Base-by-base conservation (phyloP, 1,140 invertebrate genomes). In the Brachionus plicatilis region DNA sequence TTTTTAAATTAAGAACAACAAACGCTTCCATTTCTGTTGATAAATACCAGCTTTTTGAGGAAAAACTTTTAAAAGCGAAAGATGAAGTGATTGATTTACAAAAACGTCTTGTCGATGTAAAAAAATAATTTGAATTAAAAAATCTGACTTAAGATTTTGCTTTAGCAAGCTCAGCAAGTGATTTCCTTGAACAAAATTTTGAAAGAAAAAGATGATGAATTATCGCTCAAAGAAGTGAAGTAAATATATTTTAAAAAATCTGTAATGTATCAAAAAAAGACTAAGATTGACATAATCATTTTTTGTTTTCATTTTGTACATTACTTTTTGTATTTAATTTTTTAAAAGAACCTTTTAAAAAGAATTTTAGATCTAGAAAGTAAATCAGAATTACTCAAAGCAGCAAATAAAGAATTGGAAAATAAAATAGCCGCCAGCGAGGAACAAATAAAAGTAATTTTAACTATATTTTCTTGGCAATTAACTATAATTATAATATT, bases 171-270 rank as follows among this genome's bases (percentile, higher is more conserved):
- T 0, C 95, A 97, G 88, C 93, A 95, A 90, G 94, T 98, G 84
- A 94, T 97, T 66, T 95, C 95, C 89, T 90, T 98, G 2, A 96
- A 95, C 91, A 92, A 93, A 85, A 93, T 93, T 89, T 89, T 97
- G 20, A 94, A 95, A 90, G 94, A 96, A 86, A 93, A 94, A 87
- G 94, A 95, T 86, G 94, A 94, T 88, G 91, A 93, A 85, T 86
- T 95, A 66, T 90, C 92, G 37, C 87, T 89, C 20, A 94, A 93
- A 90, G 94, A 95, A 90, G 86, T 92, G 29, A 93, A 92, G 95
- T 95, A 91, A 90, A 90, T 24, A 24, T 14, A 2, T 50, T 17
- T 8, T 45, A 43, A 37, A 37, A 37, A 37, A 7, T 37, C 33
- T 37, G 4, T 37, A 37, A 37, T 37, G 33, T 37, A 37, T 37